A percentile compares a stretch with the other conserved stretches of the same genome.
Conservation (phyloP, 1,140 invertebrate genomes). For the Pachypsylla venusta region DNA sequence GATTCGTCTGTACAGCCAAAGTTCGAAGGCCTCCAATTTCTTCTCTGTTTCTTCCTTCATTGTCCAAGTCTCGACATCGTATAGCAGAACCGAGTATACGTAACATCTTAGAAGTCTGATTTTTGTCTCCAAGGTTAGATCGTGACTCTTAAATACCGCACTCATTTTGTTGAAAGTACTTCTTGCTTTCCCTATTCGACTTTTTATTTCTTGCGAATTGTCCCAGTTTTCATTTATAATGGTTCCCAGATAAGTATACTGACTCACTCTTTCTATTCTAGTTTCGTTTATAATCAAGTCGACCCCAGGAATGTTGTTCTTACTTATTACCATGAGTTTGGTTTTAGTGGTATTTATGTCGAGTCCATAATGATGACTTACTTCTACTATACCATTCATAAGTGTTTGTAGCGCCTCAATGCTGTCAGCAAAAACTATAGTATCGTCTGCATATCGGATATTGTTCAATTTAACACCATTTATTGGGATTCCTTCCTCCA, state of each 20-base stretch:
- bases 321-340: slow-evolving; percentile 11
- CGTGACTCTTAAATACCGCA: too few species aligned
- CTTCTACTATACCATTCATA: slow-evolving; percentile 8
- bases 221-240: slow-evolving; percentile 12
- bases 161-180: background rate
- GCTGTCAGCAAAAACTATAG: slow-evolving; percentile 12
- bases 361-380: slow-evolving; percentile 2
- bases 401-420: slow-evolving; percentile 4
- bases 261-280: slow-evolving; percentile 7
- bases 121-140: too few species aligned
- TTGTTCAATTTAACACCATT: slow-evolving; percentile 15
- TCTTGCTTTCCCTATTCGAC: slow-evolving; percentile 10
- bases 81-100: slow-evolving; percentile 1
- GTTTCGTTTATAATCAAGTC: slow-evolving; percentile 1
- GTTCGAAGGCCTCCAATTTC: slow-evolving; percentile 8
- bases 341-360: slow-evolving; percentile 13
- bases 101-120: too few species aligned
- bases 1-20: slow-evolving; percentile 3
- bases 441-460: slow-evolving; percentile 16
- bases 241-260: slow-evolving; percentile 5
- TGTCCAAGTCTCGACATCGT: slow-evolving; percentile 13
- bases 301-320: background rate
- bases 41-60: slow-evolving; percentile 13
- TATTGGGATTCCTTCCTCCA: slow-evolving; percentile 11
- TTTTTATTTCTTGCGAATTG: slow-evolving; percentile 7